A percentile compares a stretch with the other conserved stretches of the same genome.
Conservation (phyloP, 2,113 vertebrate genomes). For the Myxocyprinus asiaticus region DNA sequence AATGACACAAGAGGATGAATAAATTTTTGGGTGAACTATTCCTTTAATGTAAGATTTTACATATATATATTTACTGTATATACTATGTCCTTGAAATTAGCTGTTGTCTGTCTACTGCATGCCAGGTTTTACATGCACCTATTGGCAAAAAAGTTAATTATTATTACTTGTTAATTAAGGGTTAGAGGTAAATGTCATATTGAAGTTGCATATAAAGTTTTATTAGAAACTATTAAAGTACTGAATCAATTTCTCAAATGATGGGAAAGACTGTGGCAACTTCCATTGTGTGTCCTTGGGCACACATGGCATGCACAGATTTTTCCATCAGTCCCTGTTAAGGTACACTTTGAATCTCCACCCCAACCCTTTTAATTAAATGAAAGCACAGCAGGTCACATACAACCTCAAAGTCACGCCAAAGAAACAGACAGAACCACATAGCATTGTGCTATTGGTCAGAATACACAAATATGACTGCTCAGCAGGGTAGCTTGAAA, state of each 20-base stretch:
- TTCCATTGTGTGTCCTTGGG: slow-evolving; percentile 28
- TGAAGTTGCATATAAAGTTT: slow-evolving; percentile 12
- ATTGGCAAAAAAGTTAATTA: not conserved
- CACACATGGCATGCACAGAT: slow-evolving; percentile 25
- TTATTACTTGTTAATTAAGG: not conserved
- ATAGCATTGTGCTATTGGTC: slow-evolving; percentile 25
- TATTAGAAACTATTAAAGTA: not conserved
- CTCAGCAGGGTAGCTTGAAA: slow-evolving; percentile 29
- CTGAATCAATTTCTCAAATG: slow-evolving; percentile 12
- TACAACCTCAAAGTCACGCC: slow-evolving; percentile 19
- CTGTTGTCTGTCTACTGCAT: not conserved
- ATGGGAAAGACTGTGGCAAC: not conserved
- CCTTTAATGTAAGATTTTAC: no score
- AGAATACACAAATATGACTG: slow-evolving; percentile 38
- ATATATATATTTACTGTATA: no score
- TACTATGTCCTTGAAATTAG: not conserved
- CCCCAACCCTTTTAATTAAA: slow-evolving; percentile 45
- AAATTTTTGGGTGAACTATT: no score
- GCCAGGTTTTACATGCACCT: not conserved
- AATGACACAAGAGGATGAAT: no score
- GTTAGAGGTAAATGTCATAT: not conserved
- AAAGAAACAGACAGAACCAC: slow-evolving; percentile 18
- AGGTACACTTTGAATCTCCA: slow-evolving; percentile 13
- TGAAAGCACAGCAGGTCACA: slow-evolving; percentile 45
- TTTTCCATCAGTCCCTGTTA: slow-evolving; percentile 28